phyloP scores from a whole-genome alignment of 2,113 vertebrate species.

The Pseudonaja textilis region DNA sequence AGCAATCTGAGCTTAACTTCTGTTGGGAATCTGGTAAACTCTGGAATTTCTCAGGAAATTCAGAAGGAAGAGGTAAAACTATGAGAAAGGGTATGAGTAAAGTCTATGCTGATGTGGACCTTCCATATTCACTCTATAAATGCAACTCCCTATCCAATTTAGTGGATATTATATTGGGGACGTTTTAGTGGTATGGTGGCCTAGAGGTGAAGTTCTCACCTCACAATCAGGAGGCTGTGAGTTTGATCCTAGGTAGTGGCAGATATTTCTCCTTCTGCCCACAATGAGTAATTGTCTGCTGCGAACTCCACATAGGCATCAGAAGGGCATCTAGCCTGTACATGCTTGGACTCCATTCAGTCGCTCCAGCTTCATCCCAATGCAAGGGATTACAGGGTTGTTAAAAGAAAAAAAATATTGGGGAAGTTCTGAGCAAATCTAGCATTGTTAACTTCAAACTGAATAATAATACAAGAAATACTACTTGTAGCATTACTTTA shows the following conservation, averaged over 20 bases:
- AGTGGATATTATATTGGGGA: no score
- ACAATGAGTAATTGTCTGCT: neutral
- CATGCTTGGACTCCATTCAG: neutral
- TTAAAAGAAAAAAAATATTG: neutral
- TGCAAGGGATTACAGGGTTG: neutral
- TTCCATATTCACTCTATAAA: neutral
- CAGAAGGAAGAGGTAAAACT: neutral
- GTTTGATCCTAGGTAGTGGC: neutral
- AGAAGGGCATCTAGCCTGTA: neutral
- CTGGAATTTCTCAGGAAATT: constrained; percentile 12
- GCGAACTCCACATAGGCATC: neutral
- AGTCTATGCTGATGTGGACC: neutral
- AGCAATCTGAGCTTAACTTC: neutral
- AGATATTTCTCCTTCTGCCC: neutral
- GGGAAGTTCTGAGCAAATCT: neutral
- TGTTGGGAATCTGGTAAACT: neutral
- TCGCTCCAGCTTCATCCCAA: neutral
- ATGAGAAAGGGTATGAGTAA: neutral
- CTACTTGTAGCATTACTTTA: neutral
- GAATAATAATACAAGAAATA: neutral
- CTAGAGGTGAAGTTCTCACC: neutral
- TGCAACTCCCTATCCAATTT: neutral
- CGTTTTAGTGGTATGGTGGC: no score
- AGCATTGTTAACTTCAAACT: neutral
- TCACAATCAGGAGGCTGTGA: neutral